Conservation (phyloP, 2,888 invertebrate genomes). For the Spisula subtruncata region DNA sequence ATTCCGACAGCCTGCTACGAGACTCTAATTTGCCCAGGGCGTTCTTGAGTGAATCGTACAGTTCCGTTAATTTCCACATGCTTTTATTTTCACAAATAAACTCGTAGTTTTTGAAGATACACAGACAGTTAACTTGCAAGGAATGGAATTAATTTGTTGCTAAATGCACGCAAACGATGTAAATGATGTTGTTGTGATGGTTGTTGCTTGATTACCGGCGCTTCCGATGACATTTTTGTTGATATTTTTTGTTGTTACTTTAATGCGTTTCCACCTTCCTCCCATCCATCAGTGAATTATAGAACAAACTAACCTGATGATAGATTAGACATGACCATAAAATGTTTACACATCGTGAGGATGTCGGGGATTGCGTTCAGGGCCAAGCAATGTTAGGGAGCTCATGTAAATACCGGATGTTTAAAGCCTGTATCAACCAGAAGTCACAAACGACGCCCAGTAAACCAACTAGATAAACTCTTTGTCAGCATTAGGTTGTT, state of each 20-base stretch:
- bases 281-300: neutral
- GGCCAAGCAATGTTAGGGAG: neutral
- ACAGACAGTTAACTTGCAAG: too few species aligned
- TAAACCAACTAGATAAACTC: neutral
- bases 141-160: too few species aligned
- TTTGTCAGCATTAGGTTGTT: neutral
- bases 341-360: slow-evolving; percentile 6
- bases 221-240: too few species aligned
- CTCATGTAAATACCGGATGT: slow-evolving; percentile 19
- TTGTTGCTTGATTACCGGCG: too few species aligned
- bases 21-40: too few species aligned
- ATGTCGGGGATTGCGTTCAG: neutral
- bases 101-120: too few species aligned
- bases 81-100: too few species aligned
- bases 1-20: too few species aligned
- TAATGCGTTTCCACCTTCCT: neutral
- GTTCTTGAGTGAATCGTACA: too few species aligned
- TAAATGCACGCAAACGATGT: too few species aligned
- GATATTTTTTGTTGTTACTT: neutral
- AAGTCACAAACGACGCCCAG: slow-evolving; percentile 20
- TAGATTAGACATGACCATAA: neutral
- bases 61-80: too few species aligned
- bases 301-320: neutral
- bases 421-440: neutral
- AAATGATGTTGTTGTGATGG: too few species aligned